Evolutionary conservation across 2,113 vertebrate genomes (phyloP).

Genomic region (Pogona vitticeps): DNA sequence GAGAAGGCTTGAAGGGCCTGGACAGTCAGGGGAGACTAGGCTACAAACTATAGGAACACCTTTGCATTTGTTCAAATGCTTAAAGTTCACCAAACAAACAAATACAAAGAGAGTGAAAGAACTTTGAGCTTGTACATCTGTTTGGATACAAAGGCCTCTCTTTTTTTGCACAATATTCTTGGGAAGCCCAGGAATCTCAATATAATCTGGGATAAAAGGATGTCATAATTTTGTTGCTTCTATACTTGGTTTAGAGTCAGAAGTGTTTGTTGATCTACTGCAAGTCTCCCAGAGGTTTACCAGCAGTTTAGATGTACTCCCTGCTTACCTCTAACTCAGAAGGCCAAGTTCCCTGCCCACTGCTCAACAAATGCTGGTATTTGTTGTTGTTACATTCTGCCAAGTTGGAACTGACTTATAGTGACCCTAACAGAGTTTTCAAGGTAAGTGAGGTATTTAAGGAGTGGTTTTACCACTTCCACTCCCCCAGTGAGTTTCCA

Average conservation of each 20-base stretch:
- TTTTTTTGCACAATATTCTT: background rate
- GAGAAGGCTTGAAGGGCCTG: background rate
- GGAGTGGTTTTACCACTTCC: no score
- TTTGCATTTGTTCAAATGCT: no score
- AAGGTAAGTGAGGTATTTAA: no score
- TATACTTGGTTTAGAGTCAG: background rate
- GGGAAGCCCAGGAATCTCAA: background rate
- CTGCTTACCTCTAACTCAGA: background rate
- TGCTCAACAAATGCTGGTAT: background rate
- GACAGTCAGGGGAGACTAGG: background rate
- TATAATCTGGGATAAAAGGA: background rate
- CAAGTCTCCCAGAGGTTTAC: background rate
- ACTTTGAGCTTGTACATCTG: background rate
- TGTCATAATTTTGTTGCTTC: background rate
- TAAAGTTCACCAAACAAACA: background rate
- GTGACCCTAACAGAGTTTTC: no score
- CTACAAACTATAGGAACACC: background rate
- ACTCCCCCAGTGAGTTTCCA: no score
- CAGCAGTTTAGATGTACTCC: background rate
- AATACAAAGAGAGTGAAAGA: background rate
- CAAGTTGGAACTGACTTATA: no score
- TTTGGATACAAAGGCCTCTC: background rate
- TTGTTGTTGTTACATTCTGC: no score
- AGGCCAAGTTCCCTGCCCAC: background rate
- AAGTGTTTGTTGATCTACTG: background rate